phyloP scores from a whole-genome alignment of 2,797 vertebrate genomes.

The Lophotriccus pileatus region DNA sequence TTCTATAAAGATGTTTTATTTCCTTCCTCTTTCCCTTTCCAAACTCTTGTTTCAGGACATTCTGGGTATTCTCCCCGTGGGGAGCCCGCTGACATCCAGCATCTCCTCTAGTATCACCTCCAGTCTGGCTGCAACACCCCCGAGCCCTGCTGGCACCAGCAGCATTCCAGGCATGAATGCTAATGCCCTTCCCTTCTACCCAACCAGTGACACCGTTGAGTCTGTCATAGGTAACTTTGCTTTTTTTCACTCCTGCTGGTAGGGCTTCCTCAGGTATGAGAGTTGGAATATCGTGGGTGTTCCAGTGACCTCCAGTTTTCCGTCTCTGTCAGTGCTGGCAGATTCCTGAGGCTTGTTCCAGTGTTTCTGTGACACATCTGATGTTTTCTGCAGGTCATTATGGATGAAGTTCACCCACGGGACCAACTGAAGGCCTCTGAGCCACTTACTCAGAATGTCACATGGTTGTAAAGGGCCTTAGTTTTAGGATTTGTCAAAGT shows the following conservation, averaged over 20 bases:
- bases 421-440: constrained; percentile 38
- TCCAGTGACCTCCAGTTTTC: constrained; percentile 18
- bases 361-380: constrained; percentile 26
- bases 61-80: constrained; percentile 91
- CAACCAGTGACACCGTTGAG: constrained; percentile 97
- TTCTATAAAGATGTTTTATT: neutral
- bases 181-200: constrained; percentile 97
- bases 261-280: constrained; percentile 16
- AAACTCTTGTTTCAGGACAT: constrained; percentile 83
- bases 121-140: constrained; percentile 93
- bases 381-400: constrained; percentile 56
- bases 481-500: constrained; percentile 23
- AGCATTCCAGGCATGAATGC: constrained; percentile 95
- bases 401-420: constrained; percentile 1
- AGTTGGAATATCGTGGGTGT: neutral
- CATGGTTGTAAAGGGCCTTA: neutral
- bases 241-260: neutral
- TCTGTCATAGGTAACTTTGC: constrained; percentile 91
- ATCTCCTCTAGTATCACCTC: constrained; percentile 97
- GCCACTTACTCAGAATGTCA: constrained; percentile 15
- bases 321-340: constrained; percentile 7
- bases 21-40: neutral
- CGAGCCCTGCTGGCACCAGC: constrained; percentile 83
- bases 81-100: constrained; percentile 90
- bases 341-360: constrained; percentile 13